Evolutionary conservation across 2,888 invertebrate species (phyloP), one percentile per base, ranked within the genome.

Genomic region (Himalopsyche tibetana): DNA sequence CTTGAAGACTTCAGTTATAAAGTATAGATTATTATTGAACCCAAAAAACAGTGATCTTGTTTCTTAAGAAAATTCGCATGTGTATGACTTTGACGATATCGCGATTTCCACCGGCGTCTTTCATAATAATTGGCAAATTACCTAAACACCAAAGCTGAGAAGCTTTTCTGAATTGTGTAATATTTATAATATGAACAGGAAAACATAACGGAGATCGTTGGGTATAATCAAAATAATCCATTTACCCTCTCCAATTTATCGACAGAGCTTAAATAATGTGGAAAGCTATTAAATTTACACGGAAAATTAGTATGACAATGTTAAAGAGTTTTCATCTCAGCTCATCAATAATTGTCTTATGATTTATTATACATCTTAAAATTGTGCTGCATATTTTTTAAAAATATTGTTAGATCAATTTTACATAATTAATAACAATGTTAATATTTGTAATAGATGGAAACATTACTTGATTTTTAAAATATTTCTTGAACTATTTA

Each of bases 101-200:
- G 63, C n/a, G 63, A 63, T 63, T 63, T 28, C n/a, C 63, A 8
- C n/a, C 63, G 63, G 63, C 63, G 28, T 63, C 63, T n/a, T 63
- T 63, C 63, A 63, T 63, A 63, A 63, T 63, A 63, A 63, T 63
- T 63, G 63, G 63, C 19, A 19, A 63, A 63, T 63, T 63, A 63
- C 28, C 63, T 19, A 63, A 63, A 63, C 63, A 63, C 28, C 63
- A 28, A 63, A 63, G 63, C 63, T 19, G 28, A n/a, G 28, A 63
- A 19, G 63, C 19, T 28, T 63, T 63, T 51, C 51, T 51, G 51
- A 51, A 51, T 51, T 63, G 63, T 63, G 28, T 63, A 63, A 63
- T 63, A 63, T 63, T 63, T 63, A 63, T 63, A 63, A 63, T 63
- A 63, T 28, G 28, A 63, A 19, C 63, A 63, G n/a, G 63, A 63